Percentiles rank a stretch among this genome's conserved stretches.
Conservation (phyloP, 2,113 vertebrate genomes). For the Melanostigma gelatinosum region DNA sequence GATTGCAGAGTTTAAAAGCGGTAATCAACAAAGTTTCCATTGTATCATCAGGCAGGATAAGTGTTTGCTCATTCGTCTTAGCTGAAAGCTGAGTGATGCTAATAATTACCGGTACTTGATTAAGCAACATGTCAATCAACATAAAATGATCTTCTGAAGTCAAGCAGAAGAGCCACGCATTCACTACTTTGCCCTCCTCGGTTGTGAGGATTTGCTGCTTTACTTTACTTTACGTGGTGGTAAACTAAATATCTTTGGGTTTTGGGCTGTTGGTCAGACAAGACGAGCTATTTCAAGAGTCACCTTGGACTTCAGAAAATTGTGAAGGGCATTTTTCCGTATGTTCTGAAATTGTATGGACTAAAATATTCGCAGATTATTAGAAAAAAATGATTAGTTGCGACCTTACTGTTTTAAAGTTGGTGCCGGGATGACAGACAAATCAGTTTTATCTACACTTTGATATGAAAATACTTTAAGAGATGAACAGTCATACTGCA, state of each 20-base stretch:
- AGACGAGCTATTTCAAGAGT: background rate
- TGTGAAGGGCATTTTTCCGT: background rate
- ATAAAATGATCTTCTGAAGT: background rate
- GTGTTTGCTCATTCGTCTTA: background rate
- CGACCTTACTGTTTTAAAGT: background rate
- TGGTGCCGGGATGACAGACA: background rate
- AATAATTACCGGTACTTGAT: background rate
- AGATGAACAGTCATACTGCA: background rate
- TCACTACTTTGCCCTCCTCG: background rate
- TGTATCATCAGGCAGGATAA: background rate
- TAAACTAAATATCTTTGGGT: background rate
- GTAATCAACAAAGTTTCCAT: slow-evolving; percentile 5
- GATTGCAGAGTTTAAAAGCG: background rate
- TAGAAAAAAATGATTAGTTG: background rate
- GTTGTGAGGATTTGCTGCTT: background rate
- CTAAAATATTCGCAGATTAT: background rate
- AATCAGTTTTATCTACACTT: background rate
- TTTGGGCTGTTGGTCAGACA: background rate
- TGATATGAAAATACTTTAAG: background rate
- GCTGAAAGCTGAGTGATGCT: background rate
- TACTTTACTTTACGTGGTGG: background rate
- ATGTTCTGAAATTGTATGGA: background rate
- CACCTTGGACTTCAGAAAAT: background rate
- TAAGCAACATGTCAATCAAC: background rate
- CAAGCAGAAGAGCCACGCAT: background rate